These are phyloP conservation scores for Callocephalon fimbriatum DNA, from an alignment of 2,113 vertebrate genomes.

Conservation along the genomic window DNA sequence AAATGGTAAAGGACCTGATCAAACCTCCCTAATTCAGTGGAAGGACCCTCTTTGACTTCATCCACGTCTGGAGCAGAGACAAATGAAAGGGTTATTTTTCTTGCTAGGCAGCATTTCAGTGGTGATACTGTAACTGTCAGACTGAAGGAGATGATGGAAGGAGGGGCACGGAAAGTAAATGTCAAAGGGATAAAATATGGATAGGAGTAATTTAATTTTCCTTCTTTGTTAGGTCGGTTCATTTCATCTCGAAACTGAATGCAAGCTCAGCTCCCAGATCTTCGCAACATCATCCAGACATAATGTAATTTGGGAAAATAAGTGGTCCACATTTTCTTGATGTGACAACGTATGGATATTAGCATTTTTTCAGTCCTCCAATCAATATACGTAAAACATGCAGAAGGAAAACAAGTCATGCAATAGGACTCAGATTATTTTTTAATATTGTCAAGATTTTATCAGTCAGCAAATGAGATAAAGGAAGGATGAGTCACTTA, in stretches of 20 bases:
- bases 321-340: background rate
- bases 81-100: constrained; percentile 24
- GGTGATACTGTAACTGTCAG: background rate
- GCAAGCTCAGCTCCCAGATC: constrained; percentile 22
- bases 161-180: constrained; percentile 30
- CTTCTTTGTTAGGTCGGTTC: background rate
- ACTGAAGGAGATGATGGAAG: background rate
- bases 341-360: constrained; percentile 27
- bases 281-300: constrained; percentile 23
- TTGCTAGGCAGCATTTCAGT: background rate
- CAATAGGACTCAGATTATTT: background rate
- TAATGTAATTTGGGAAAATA: constrained; percentile 55
- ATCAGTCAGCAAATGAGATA: constrained; percentile 33
- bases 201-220: constrained; percentile 51
- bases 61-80: background rate
- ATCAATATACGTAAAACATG: constrained; percentile 1
- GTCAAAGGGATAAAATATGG: constrained; percentile 48
- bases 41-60: background rate
- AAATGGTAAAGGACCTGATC: background rate
- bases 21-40: background rate
- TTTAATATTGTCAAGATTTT: constrained; percentile 33
- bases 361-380: constrained; percentile 22
- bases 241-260: constrained; percentile 40
- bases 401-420: constrained; percentile 15
- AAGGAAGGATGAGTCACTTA: constrained; percentile 42